Base-by-base conservation (phyloP, 1,140 invertebrate species). In the Lineus longissimus region DNA sequence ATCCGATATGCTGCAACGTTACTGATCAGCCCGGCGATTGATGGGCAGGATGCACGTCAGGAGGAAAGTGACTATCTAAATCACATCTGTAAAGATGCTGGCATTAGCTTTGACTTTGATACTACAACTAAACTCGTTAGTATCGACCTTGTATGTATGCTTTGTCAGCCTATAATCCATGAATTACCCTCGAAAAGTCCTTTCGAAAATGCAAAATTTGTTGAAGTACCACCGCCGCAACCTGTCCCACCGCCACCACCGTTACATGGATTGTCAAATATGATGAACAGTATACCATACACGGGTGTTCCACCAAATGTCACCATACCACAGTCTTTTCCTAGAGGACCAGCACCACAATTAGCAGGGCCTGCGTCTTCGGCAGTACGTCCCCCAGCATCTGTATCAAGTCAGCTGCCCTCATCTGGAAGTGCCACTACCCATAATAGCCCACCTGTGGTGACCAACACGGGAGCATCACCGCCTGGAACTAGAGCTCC, bases 1-100 rank as follows among this genome's bases (percentile, higher is more conserved):
- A 76, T 80, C 63, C 70, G 72, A 59, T 76, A 80, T 73, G 78
- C 76, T 30, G 78, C 78, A 31, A 72, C 69, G 15, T 63, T 77
- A 43, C 58, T 76, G 40, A 69, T 59, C 30, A 66, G 73, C 68
- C 47, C 59, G 30, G 62, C 62, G 15, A 65, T 76, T 7, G 63
- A 64, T 30, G 73, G 75, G 22, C 62, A 72, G 9, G 51, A 67
- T 13, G 74, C 76, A 15, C 69, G 70, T 1, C 55, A 66, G 13
- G 64, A 70, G 23, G 78, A 80, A 62, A 76, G 74, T 69, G 63
- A 72, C 15, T 55, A 75, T 56, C 61, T 80, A 25, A 77, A 78
- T 57, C 70, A 72, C 59, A 72, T 73, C 6, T 80, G 78, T 64
- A 75, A 73, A 63, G 47, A 61, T 33, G 76, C 76, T 40, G 76